Percentiles rank a stretch among this genome's conserved stretches.
Conservation (phyloP, 2,113 vertebrate species). For the Motacilla alba region DNA sequence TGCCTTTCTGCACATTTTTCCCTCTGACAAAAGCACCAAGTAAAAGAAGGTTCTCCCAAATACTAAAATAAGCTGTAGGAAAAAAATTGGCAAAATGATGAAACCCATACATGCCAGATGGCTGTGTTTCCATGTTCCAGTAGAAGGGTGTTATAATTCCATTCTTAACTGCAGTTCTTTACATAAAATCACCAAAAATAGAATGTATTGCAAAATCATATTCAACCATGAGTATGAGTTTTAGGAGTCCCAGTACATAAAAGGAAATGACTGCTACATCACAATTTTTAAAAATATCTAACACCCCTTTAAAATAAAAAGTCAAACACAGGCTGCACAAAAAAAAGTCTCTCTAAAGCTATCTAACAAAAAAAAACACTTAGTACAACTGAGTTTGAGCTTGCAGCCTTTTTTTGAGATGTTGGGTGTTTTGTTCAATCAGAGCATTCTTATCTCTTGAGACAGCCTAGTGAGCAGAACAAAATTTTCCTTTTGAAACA, state of each 20-base stretch:
- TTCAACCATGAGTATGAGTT: background rate
- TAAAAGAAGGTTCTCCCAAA: slow-evolving; percentile 3
- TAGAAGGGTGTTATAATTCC: background rate
- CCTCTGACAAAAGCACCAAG: background rate
- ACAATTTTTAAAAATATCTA: background rate
- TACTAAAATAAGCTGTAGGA: slow-evolving; percentile 8
- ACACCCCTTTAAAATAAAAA: background rate
- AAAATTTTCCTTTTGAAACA: background rate
- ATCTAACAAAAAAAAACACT: background rate
- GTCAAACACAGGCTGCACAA: background rate
- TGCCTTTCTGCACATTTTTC: background rate
- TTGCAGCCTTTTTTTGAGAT: background rate
- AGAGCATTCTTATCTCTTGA: background rate
- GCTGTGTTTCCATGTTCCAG: background rate
- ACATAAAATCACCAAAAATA: slow-evolving; percentile 18
- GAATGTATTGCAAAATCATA: background rate
- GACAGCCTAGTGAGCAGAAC: background rate
- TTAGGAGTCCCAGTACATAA: background rate
- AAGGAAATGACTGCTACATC: background rate
- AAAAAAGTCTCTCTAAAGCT: background rate
- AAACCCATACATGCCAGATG: background rate
- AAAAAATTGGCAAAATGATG: slow-evolving; percentile 12
- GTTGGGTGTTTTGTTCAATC: background rate
- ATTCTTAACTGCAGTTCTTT: slow-evolving; percentile 11
- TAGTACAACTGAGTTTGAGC: background rate